Conservation (phyloP, 2,888 invertebrate genomes). For the Ischnura elegans region DNA sequence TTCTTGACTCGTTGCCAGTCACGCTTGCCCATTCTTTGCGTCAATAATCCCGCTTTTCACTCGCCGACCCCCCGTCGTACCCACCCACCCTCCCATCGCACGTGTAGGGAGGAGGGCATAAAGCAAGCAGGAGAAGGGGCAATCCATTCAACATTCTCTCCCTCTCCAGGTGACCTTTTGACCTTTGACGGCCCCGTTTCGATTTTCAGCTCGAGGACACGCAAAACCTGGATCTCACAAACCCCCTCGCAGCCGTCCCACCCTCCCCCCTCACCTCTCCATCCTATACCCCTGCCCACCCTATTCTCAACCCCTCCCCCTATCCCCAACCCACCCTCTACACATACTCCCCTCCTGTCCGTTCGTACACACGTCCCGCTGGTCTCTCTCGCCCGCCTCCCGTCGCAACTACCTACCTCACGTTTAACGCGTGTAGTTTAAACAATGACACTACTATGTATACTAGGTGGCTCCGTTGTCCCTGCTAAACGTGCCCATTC, state of each 20-base stretch:
- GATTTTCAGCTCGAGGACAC: constrained; percentile 65
- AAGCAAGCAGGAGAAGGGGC: background rate
- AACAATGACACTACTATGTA: too few species aligned
- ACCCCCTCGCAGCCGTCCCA: background rate
- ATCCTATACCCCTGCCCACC: background rate
- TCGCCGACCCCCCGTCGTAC: background rate
- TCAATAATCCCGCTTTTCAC: constrained; percentile 61
- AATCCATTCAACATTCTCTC: constrained; percentile 61
- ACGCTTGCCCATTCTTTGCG: constrained; percentile 61
- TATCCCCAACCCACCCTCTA: background rate
- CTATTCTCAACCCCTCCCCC: background rate
- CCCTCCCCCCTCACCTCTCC: background rate
- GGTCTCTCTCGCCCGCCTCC: too few species aligned
- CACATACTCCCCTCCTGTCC: background rate
- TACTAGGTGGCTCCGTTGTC: too few species aligned
- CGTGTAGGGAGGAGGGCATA: too few species aligned
- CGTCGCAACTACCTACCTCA: too few species aligned
- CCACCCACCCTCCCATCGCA: background rate
- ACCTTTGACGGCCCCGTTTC: constrained; percentile 66
- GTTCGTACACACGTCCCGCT: too few species aligned
- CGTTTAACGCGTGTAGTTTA: too few species aligned
- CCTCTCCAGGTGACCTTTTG: constrained; percentile 57
- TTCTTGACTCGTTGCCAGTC: constrained; percentile 64
- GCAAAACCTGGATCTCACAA: constrained; percentile 60
- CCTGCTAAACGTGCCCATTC: too few species aligned